These are phyloP conservation scores for Myiotriccus ornatus DNA, from an alignment of 2,797 vertebrate species.

Conservation along the genomic window DNA sequence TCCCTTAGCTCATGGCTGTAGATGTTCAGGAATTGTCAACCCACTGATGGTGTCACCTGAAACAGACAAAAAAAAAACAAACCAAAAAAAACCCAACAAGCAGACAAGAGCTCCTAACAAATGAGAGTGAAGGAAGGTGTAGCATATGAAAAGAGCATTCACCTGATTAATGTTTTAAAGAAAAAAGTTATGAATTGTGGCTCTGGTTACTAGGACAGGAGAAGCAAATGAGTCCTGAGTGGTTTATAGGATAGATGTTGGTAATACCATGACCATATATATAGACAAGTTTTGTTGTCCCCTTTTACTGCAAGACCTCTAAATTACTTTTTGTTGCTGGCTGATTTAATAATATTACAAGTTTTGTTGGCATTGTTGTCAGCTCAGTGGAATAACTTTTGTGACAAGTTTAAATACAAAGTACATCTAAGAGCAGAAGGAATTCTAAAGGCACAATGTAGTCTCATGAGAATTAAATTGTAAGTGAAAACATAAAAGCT, in stretches of 20 bases:
- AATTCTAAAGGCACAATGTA: not conserved
- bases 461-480: not conserved
- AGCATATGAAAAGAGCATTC: not conserved
- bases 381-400: not conserved
- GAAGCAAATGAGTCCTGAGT: not conserved
- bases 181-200: not conserved
- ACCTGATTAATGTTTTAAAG: not conserved
- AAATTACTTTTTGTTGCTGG: not conserved
- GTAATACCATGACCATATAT: not conserved
- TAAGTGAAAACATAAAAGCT: not conserved
- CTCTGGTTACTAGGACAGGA: not conserved
- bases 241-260: not conserved
- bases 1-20: not conserved
- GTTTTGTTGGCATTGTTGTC: not conserved
- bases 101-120: not conserved
- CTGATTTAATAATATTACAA: not conserved
- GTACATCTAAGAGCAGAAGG: not conserved
- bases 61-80: not conserved
- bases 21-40: not conserved
- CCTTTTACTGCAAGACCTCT: not conserved
- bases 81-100: not conserved
- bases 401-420: not conserved
- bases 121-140: not conserved
- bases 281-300: not conserved
- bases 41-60: not conserved